Evolutionary conservation across 2,888 invertebrate species (phyloP).

Genomic region (Schrankia costaestrigalis): DNA sequence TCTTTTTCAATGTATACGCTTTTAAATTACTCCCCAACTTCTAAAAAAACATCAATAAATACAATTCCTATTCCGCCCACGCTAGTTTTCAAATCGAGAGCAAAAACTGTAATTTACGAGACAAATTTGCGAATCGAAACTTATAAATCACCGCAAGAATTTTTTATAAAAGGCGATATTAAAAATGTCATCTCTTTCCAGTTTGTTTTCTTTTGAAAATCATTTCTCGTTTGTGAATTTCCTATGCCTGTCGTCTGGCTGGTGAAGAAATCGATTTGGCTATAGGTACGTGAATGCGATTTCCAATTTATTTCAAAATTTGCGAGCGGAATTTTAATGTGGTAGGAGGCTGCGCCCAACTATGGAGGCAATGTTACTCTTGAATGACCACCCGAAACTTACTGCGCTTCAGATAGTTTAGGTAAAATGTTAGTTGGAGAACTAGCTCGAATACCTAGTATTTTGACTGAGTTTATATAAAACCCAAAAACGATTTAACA

Average conservation of each 20-base stretch:
- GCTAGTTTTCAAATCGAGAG: too few species aligned
- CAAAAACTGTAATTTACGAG: too few species aligned
- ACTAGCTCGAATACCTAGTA: too few species aligned
- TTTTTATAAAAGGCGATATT: constrained; percentile 43
- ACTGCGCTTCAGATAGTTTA: constrained; percentile 32
- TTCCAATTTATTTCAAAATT: constrained; percentile 59
- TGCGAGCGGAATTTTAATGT: constrained; percentile 58
- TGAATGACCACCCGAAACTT: constrained; percentile 40
- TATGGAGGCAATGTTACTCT: constrained; percentile 29
- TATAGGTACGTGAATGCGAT: constrained; percentile 54
- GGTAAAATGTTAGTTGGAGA: constrained; percentile 14
- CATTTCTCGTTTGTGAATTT: constrained; percentile 45
- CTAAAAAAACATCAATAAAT: too few species aligned
- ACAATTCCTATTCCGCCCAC: too few species aligned
- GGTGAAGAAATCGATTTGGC: constrained; percentile 61
- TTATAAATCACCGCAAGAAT: constrained; percentile 35
- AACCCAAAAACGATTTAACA: too few species aligned
- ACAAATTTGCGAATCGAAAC: too few species aligned
- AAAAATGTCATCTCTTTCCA: constrained; percentile 28
- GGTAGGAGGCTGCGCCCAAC: constrained; percentile 17
- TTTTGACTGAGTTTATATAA: too few species aligned
- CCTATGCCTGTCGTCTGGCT: constrained; percentile 40
- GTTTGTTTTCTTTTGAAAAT: constrained; percentile 43
- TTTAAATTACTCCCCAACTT: too few species aligned
- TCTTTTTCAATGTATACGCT: too few species aligned